phyloP scores from a whole-genome alignment of 2,797 vertebrate genomes.

The Danio choprae region DNA sequence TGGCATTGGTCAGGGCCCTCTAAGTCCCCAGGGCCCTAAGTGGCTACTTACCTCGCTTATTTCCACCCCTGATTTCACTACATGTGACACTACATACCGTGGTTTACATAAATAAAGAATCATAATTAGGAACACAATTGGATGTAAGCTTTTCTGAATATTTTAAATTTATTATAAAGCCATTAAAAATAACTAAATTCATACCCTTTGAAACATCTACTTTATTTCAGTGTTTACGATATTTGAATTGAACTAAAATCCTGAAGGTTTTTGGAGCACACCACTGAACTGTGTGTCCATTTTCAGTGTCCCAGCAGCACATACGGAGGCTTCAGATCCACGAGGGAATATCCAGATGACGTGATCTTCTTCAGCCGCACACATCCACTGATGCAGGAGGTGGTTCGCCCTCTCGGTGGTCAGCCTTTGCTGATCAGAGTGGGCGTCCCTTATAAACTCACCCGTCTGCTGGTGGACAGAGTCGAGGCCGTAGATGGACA shows the following conservation, averaged over 20 bases:
- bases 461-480: constrained; percentile 81
- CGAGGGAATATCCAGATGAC: constrained; percentile 84
- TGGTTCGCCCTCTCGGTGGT: constrained; percentile 77
- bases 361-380: constrained; percentile 87
- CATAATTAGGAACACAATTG: too few species aligned
- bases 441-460: constrained; percentile 82
- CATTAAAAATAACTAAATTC: too few species aligned
- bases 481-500: constrained; percentile 83
- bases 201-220: too few species aligned
- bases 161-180: too few species aligned
- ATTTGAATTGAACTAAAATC: not conserved
- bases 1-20: too few species aligned
- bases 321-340: constrained; percentile 82
- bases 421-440: constrained; percentile 82
- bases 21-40: too few species aligned
- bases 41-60: too few species aligned
- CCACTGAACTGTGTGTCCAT: constrained; percentile 3
- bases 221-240: too few species aligned
- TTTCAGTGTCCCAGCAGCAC: constrained; percentile 83
- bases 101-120: too few species aligned
- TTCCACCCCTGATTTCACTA: not conserved
- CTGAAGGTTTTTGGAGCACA: not conserved
- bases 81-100: too few species aligned
- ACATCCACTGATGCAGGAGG: constrained; percentile 78
- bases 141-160: too few species aligned